phyloP scores from a whole-genome alignment of 2,113 vertebrate species.

The Corvus hawaiiensis region DNA sequence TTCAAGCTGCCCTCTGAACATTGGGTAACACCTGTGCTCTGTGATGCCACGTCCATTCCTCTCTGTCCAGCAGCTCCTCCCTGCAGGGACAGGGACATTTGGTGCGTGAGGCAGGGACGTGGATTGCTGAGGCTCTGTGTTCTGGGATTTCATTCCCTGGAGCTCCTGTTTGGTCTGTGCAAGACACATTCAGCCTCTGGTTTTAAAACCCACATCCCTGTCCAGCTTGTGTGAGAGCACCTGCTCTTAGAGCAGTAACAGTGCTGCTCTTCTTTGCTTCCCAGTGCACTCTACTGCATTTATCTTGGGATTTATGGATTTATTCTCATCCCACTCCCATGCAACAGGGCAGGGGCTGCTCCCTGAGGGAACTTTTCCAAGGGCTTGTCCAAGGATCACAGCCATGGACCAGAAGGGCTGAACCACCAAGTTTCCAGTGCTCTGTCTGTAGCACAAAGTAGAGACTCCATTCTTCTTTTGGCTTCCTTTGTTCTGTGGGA shows the following conservation, averaged over 20 bases:
- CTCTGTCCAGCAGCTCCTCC: neutral
- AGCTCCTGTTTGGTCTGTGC: neutral
- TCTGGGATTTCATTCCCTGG: neutral
- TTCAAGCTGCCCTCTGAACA: neutral
- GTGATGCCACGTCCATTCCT: fast-evolving
- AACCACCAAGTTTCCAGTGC: neutral
- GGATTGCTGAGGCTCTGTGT: neutral
- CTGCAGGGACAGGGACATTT: neutral
- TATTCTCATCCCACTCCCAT: fast-evolving
- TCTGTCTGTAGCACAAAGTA: fast-evolving
- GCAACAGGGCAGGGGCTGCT: neutral
- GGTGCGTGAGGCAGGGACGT: fast-evolving
- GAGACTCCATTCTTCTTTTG: neutral
- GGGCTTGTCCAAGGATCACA: neutral
- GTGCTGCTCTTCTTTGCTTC: neutral
- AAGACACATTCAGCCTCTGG: neutral
- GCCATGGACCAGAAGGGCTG: neutral
- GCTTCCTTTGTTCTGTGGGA: neutral
- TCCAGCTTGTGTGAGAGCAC: neutral
- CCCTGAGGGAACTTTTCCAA: neutral
- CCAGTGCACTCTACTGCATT: neutral
- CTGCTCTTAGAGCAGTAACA: neutral
- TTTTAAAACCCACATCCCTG: neutral
- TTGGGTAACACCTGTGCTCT: fast-evolving
- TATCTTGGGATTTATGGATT: neutral